Percentiles rank a stretch among this genome's conserved stretches.
Conservation (phyloP, 2,888 invertebrate species). For the Lasioglossum zephyrum region DNA sequence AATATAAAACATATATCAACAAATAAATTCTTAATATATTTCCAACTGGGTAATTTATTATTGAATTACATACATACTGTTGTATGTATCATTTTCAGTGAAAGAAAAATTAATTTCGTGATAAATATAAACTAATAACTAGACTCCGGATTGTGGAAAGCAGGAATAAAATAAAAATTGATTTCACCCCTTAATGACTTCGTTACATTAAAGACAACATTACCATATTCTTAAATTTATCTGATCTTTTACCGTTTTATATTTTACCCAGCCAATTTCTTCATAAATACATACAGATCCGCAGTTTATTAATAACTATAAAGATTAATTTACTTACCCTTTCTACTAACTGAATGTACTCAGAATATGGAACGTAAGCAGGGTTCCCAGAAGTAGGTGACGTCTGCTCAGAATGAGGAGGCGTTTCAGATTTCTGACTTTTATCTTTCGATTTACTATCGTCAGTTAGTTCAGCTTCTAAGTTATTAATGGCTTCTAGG, state of each 20-base stretch:
- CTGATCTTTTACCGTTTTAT: too few species aligned
- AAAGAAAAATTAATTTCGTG: neutral
- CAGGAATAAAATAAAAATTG: too few species aligned
- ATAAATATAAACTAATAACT: neutral
- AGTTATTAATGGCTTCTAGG: constrained; percentile 68
- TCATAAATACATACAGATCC: too few species aligned
- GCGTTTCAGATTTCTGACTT: constrained; percentile 71
- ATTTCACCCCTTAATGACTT: too few species aligned
- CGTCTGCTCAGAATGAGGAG: constrained; percentile 59
- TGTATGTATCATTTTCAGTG: neutral
- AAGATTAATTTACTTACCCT: constrained; percentile 74
- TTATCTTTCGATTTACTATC: constrained; percentile 75
- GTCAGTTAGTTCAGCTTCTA: constrained; percentile 69
- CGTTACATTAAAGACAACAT: too few species aligned
- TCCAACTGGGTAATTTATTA: neutral
- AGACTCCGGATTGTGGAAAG: too few species aligned
- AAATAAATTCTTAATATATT: neutral
- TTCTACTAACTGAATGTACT: constrained; percentile 81
- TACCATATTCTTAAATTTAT: too few species aligned
- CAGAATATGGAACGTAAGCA: constrained; percentile 81
- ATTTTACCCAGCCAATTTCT: too few species aligned
- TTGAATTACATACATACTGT: neutral
- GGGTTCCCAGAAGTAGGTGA: constrained; percentile 69
- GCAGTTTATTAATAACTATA: neutral
- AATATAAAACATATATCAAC: neutral